Evolutionary conservation across 2,888 invertebrate genomes (phyloP).

Genomic region (Callimorpha dominula): DNA sequence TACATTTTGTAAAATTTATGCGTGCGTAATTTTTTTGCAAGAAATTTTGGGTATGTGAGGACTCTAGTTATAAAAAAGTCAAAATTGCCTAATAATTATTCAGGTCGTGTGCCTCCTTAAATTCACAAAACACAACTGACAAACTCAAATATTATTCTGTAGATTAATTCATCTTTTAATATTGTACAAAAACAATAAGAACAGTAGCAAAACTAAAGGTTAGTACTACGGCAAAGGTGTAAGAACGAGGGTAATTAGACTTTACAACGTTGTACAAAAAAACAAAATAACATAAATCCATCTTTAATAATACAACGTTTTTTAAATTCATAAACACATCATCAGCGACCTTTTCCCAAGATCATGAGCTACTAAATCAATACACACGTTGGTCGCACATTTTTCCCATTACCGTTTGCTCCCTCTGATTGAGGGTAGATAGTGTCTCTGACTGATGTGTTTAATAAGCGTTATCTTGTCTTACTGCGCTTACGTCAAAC

Average conservation of each 20-base stretch:
- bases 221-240: too few species aligned
- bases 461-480: constrained; percentile 84
- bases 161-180: too few species aligned
- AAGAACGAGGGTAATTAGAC: neutral
- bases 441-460: constrained; percentile 80
- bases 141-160: too few species aligned
- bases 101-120: too few species aligned
- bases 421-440: constrained; percentile 80
- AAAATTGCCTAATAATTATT: too few species aligned
- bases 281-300: neutral
- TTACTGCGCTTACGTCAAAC: constrained; percentile 45
- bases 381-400: constrained; percentile 39
- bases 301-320: neutral
- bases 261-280: neutral
- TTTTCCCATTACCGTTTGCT: constrained; percentile 73
- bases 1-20: too few species aligned
- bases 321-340: neutral
- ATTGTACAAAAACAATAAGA: neutral
- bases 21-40: too few species aligned
- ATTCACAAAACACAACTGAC: too few species aligned
- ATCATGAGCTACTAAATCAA: constrained; percentile 29
- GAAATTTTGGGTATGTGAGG: too few species aligned
- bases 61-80: too few species aligned
- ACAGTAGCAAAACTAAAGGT: neutral
- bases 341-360: neutral